Conservation (phyloP, 2,797 vertebrate species). For the Myiotriccus ornatus region DNA sequence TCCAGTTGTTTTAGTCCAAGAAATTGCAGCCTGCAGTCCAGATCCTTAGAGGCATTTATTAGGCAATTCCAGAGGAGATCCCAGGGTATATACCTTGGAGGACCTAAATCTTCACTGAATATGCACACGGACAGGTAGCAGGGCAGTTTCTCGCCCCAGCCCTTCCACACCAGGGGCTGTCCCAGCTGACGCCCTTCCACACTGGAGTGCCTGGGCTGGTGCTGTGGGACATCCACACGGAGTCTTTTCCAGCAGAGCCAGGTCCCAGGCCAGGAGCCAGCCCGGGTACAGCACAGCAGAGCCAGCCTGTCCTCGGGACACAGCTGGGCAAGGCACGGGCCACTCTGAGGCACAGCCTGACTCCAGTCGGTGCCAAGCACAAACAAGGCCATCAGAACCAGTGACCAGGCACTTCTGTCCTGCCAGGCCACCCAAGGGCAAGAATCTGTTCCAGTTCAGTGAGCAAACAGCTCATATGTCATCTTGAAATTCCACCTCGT, state of each 20-base stretch:
- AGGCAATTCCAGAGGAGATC: background rate
- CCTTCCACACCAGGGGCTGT: background rate
- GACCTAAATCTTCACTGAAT: background rate
- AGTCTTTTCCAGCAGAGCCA: background rate
- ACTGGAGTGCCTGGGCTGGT: background rate
- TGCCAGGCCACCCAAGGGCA: background rate
- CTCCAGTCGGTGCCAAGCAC: background rate
- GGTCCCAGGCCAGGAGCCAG: background rate
- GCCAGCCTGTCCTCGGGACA: background rate
- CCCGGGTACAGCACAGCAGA: background rate
- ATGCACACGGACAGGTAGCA: background rate
- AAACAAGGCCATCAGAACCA: background rate
- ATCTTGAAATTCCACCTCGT: background rate
- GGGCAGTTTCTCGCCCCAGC: background rate
- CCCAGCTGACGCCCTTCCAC: background rate
- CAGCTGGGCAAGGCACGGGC: accelerated
- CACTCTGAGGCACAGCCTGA: background rate
- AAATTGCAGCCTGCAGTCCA: slow-evolving; percentile 8
- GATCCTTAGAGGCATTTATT: background rate
- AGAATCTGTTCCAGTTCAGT: background rate
- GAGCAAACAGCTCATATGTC: background rate
- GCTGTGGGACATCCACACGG: background rate
- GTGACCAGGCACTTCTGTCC: background rate
- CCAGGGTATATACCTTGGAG: background rate
- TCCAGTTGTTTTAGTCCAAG: background rate